Base-by-base conservation (phyloP, 2,888 invertebrate genomes). In the Busseola fusca region DNA sequence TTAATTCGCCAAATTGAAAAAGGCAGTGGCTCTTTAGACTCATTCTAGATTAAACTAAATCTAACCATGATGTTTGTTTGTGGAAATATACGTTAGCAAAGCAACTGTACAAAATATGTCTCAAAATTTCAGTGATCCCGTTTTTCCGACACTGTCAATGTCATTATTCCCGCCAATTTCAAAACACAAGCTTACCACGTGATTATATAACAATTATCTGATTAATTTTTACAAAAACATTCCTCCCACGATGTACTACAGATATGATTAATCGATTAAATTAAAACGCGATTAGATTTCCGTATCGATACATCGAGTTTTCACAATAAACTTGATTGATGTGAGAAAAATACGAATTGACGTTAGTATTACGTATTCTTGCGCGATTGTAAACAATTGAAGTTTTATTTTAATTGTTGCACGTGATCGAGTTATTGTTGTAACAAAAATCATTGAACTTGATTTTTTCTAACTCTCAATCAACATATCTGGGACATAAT, bases 321-420 rank as follows among this genome's bases (percentile, higher is more conserved):
- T 37, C 12, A 37, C 67, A 76, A 66, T 42, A 60, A 52, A 54
- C 9, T 60, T 65, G 48, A 71, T 68, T 50, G 3, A 80, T 72
- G 59, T 83, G 67, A 45, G 81, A 82, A 71, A 71, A 42, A 3
- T n/a, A 50, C 57, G 4, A n/a, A 56, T 54, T 58, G 52, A 64
- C 80, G 37, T 52, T 25, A 25, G 37, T 42, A 16, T 21, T 34
- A 56, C 37, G 3, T 34, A 54, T 42, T 9, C 12, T 81, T 25
- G 71, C 82, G 82, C 77, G 81, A 40, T 40, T 7, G 4, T 5
- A 57, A 4, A 18, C 70, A 70, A 81, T 63, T 48, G 14, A 18
- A 54, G 3, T 63, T 30, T 60, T n/a, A 21, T 57, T 80, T 21
- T 50, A 27, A 3, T 21, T 21, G 10, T 30, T 30, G 14, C 63